phyloP scores from a whole-genome alignment of 2,888 invertebrate species.

The Drosophila hawaiiensis region DNA sequence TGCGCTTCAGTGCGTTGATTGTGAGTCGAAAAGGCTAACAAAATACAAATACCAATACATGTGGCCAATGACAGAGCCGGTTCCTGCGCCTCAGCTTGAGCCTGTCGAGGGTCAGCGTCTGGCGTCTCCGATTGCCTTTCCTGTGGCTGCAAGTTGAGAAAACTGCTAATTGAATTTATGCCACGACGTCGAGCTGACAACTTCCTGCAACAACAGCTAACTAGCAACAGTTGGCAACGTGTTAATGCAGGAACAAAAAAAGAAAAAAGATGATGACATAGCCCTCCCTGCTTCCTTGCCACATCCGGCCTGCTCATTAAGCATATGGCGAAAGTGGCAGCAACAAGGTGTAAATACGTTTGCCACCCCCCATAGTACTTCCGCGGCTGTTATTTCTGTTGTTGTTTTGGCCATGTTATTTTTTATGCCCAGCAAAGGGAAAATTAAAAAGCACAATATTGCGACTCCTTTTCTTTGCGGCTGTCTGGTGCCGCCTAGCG shows the following conservation, averaged over 20 bases:
- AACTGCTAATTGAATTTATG: constrained; percentile 81
- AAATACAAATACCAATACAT: constrained; percentile 57
- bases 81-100: constrained; percentile 11
- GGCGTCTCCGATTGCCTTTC: constrained; percentile 56
- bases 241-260: constrained; percentile 66
- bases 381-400: constrained; percentile 30
- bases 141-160: constrained; percentile 52
- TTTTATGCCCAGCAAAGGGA: constrained; percentile 49
- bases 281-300: constrained; percentile 6
- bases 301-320: constrained; percentile 69
- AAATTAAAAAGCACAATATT: constrained; percentile 52
- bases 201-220: constrained; percentile 57
- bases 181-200: constrained; percentile 69
- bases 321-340: constrained; percentile 66
- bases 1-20: constrained; percentile 81
- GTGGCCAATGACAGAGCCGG: constrained; percentile 10
- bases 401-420: constrained; percentile 35
- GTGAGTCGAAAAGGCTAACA: constrained; percentile 65
- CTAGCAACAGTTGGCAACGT: constrained; percentile 77
- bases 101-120: constrained; percentile 46
- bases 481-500: constrained; percentile 32
- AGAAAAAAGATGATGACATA: constrained; percentile 17
- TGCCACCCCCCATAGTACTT: constrained; percentile 1
- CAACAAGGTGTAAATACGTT: constrained; percentile 79
- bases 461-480: constrained; percentile 31